Evolutionary conservation across 2,113 vertebrate species (phyloP), one percentile per base, ranked within the genome.

Genomic region (Hippocampus zosterae): DNA sequence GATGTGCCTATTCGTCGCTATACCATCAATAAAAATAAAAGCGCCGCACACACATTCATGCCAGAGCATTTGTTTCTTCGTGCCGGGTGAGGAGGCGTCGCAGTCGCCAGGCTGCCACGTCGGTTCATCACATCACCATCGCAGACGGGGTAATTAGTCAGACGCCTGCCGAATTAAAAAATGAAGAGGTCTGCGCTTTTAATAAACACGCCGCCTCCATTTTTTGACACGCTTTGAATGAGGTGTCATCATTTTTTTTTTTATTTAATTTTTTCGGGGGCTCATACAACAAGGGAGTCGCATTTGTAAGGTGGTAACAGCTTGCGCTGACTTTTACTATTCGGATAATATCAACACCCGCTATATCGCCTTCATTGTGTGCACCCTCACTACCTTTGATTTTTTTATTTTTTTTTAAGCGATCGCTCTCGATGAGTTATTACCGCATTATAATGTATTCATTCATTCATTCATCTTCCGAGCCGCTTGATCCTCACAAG

Each of bases 131-230:
- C 56, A 60, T 79, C 78, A 73, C 69, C 81, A 64, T 73, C 76
- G 82, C 79, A 70, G 80, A 79, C 67, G 69, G 84, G 79, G 81
- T 86, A 84, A 90, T 90, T 90, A 86, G 84, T 88, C 85, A 86
- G 71, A 79, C 64, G 75, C 73, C 68, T 0, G 73, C 84, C 86
- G 82, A 84, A 87, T 87, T 81, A 87, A 84, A 37, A 89, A 84
- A 85, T 82, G 80, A 78, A 78, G 55, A 60, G 27, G 78, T 79
- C 71, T 75, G 72, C 71, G 44, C 75, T 69, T 78, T 83, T 62
- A 84, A 85, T 80, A 77, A 56, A 77, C 57, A 55, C 69, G 25
- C 71, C 62, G 63, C 71, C 79, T 78, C 61, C 76, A 63, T 74
- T 78, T 78, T 78, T 66, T 81, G 73, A 82, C 79, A 71, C 68